A percentile compares a stretch with the other conserved stretches of the same genome.
phyloP scores from a whole-genome alignment of 2,797 vertebrate genomes.

The Bryconaethiops microstoma region DNA sequence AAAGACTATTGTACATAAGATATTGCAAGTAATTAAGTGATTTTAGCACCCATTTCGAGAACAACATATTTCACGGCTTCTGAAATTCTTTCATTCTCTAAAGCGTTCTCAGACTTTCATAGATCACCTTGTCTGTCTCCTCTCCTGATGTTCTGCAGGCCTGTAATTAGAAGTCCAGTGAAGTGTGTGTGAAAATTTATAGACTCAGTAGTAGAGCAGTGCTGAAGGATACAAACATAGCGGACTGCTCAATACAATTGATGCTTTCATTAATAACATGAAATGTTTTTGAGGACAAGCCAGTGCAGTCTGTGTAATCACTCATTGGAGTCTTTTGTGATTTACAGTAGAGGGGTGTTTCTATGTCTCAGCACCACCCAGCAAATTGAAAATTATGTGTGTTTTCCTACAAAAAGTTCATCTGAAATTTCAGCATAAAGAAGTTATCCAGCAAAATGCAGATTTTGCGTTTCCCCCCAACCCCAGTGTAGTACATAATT shows the following conservation, averaged over 20 bases:
- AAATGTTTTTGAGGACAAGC: constrained; percentile 10
- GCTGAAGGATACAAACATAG: constrained; percentile 39
- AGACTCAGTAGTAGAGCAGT: constrained; percentile 11
- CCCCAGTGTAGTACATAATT: neutral
- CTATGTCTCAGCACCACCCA: neutral
- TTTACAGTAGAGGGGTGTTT: neutral
- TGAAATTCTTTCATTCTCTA: constrained; percentile 29
- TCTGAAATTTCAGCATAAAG: neutral
- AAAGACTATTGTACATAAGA: too few relatives aligned
- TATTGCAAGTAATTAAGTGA: too few relatives aligned
- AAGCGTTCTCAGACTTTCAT: constrained; percentile 24
- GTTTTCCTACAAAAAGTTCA: neutral
- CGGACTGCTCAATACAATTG: constrained; percentile 38
- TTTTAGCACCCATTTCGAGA: too few relatives aligned
- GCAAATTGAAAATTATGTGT: neutral
- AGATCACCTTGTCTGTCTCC: constrained; percentile 23
- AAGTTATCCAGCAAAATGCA: neutral
- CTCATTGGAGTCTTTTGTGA: constrained; percentile 17
- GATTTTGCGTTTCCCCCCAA: neutral
- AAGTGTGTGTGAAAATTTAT: constrained; percentile 33
- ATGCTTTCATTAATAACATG: constrained; percentile 37
- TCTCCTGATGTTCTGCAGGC: constrained; percentile 26
- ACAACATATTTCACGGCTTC: neutral
- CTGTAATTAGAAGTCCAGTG: constrained; percentile 48
- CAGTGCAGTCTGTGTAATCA: neutral